Evolutionary conservation across 1,140 invertebrate species (phyloP).

Genomic region (Trichoplusia ni): DNA sequence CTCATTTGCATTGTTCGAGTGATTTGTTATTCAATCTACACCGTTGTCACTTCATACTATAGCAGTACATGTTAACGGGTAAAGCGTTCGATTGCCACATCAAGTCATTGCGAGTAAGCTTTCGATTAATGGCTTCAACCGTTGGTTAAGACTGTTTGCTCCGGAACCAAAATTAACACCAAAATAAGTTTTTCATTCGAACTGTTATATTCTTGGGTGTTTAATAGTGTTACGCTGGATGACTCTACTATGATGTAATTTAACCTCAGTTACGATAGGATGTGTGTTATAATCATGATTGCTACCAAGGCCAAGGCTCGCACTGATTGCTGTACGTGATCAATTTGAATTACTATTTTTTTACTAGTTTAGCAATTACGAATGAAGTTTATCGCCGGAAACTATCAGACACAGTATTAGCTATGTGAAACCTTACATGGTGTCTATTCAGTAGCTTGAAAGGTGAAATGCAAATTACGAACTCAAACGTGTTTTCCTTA

Average conservation of each 20-base stretch:
- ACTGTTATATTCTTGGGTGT: not conserved
- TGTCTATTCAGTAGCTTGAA: not conserved
- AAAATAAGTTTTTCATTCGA: not conserved
- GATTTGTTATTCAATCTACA: constrained; percentile 26
- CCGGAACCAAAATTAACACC: too few relatives aligned
- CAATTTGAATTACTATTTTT: too few relatives aligned
- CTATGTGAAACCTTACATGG: too few relatives aligned
- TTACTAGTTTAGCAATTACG: too few relatives aligned
- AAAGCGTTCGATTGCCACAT: constrained; percentile 17
- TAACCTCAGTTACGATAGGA: constrained; percentile 32
- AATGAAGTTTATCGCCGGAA: too few relatives aligned
- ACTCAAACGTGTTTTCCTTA: not conserved
- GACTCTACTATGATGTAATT: constrained; percentile 41
- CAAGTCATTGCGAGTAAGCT: constrained; percentile 12
- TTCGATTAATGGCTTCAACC: constrained; percentile 2
- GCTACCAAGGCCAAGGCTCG: constrained; percentile 40
- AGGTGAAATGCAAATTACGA: constrained; percentile 5
- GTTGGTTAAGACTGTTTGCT: not conserved
- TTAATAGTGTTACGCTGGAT: constrained; percentile 27
- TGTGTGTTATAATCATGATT: constrained; percentile 31
- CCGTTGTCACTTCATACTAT: constrained; percentile 9
- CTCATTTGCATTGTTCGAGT: constrained; percentile 23
- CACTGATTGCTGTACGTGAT: constrained; percentile 22
- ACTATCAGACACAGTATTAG: too few relatives aligned
- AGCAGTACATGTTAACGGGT: not conserved